These are phyloP conservation scores for Acholoe squamosa DNA, from an alignment of 2,888 invertebrate species.

Conservation along the genomic window DNA sequence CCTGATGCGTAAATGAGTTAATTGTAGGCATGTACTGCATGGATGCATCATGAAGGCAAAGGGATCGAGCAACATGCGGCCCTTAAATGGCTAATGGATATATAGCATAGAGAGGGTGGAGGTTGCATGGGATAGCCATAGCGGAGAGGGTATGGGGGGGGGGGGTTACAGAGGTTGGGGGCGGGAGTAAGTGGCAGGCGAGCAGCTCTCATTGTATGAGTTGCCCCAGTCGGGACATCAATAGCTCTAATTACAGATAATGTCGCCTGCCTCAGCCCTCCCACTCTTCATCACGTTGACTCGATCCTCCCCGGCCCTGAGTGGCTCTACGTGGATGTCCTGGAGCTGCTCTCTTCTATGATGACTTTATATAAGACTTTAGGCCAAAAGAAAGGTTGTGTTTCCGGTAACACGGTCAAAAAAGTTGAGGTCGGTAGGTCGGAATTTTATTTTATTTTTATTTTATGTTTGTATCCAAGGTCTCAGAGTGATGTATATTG, in stretches of 20 bases:
- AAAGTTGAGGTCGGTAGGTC: too few species aligned
- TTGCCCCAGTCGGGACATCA: slow-evolving; percentile 32
- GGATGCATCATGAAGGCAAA: too few species aligned
- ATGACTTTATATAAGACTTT: slow-evolving; percentile 22
- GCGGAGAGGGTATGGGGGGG: neutral
- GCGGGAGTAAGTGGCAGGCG: neutral
- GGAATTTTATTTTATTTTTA: too few species aligned
- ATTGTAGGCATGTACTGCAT: too few species aligned
- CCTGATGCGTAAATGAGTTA: too few species aligned
- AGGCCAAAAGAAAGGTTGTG: too few species aligned
- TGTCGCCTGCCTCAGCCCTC: neutral
- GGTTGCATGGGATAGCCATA: neutral
- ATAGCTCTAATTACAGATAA: slow-evolving; percentile 47
- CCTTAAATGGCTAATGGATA: neutral
- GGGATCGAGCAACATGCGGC: too few species aligned
- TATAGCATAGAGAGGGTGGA: neutral
- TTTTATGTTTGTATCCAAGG: too few species aligned
- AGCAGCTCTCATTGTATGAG: slow-evolving; percentile 3
- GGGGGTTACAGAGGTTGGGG: neutral
- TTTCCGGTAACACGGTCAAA: too few species aligned
- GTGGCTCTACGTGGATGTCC: neutral
- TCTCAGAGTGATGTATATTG: too few species aligned
- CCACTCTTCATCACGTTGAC: slow-evolving; percentile 33
- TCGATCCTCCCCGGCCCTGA: neutral
- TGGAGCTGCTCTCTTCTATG: neutral